Base-by-base conservation (phyloP, 2,113 vertebrate genomes). In the Elachura formosa region DNA sequence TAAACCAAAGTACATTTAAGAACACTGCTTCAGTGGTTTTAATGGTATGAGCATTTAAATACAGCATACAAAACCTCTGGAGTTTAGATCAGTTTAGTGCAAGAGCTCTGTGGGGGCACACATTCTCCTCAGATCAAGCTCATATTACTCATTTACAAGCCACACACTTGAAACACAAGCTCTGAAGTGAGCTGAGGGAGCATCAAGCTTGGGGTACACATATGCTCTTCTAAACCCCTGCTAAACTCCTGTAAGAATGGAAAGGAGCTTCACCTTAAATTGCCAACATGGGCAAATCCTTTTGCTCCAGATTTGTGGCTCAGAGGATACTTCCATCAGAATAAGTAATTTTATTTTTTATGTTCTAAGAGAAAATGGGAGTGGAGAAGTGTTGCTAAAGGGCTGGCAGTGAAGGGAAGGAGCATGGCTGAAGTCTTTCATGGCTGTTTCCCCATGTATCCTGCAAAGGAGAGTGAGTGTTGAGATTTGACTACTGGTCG, bases 231-330 rank as follows among this genome's bases (percentile, higher is more conserved):
- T 41, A 64, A 91, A 68, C 7, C 55, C 45, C 69, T 61, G 72
- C 79, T 74, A 14, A 73, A 83, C 51, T 48, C 55, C 49, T 77
- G 0, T 14, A 67, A 69, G 78, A 80, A 41, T 1, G 2, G 33
- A 55, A 93, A 94, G 73, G n/a, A 78, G 56, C 72, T 93, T 87
- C 68, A 75, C 76, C 64, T 89, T 66, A 46, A 81, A 87, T 29
- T 74, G 72, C 68, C 56, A 67, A 7, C 33, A 36, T 2, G 28
- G 69, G 13, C 55, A 94, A 94, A 95, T 59, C 61, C 79, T 80
- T 9, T 63, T 86, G 78, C 48, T 72, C 9, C 75, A 45, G 15
- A 10, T 24, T 54, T 63, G 51, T 1, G 2, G 85, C 89, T 90
- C 72, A 74, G 83, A 49, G 40, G 25, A 40, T 10, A 16, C 40